Evolutionary conservation across 2,888 invertebrate species (phyloP), one percentile per base, ranked within the genome.

Genomic region (Pterostichus niger): DNA sequence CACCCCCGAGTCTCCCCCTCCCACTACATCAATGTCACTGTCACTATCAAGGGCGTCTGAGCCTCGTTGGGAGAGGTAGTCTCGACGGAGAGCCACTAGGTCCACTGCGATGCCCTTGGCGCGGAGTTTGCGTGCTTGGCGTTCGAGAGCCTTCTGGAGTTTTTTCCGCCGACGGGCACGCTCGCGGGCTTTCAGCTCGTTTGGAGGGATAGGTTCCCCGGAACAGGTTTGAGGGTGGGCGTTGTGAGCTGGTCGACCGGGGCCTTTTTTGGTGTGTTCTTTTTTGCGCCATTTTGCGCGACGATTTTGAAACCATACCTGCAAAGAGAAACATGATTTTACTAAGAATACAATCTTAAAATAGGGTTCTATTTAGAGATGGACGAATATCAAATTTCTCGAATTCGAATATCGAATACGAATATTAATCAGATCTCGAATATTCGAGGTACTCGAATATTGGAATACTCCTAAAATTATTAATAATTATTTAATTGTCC

Each of bases 231-330:
- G 98, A 0, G 98, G 99, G 89, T 99, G 98, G 5, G 98, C 98
- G 91, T 99, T 99, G 92, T 99, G 99, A 6, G 99, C 98, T 59
- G 99, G 99, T 90, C 99, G 94, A 0, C 99, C 99, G 0, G 99
- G 99, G 15, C 99, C 99, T 90, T 99, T 99, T 91, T 98, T 98
- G 83, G 99, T 99, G 91, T 99, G 98, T 90, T 99, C 99, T 91
- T 98, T 98, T 92, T 99, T 99, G 85, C 99, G 94, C 98, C 99
- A 99, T 90, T 99, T 99, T 76, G 99, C 99, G 84, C 99, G 93
- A 46, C 99, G 94, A 91, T 99, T 99, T 92, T 99, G 99, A 92
- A 99, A 99, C 99, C 99, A 99, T 85, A 99, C 99, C 99, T 99
- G 94, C 13, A 40, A 90, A 90, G 49, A 46, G 11, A 71, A 71